Percentiles rank a stretch among this genome's conserved stretches.
Evolutionary conservation across 2,113 vertebrate species (phyloP).

Genomic region (Eulacestoma nigropectus): DNA sequence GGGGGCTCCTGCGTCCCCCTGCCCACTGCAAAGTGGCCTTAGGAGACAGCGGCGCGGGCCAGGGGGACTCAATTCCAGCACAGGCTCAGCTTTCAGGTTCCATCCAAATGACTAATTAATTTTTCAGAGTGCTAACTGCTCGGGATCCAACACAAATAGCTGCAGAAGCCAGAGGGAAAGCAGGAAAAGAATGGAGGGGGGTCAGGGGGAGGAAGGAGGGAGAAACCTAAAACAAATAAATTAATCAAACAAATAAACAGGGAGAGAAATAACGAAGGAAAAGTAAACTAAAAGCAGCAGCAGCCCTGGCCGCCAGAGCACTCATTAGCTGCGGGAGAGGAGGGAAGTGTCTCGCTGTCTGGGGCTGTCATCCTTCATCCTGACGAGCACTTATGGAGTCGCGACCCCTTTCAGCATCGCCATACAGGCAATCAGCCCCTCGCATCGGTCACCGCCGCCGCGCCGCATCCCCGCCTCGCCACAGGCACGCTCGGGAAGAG

Average conservation of each 20-base stretch:
- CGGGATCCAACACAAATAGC: constrained; percentile 25
- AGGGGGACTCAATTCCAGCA: not conserved
- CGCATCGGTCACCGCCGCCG: constrained; percentile 61
- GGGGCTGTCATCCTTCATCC: constrained; percentile 74
- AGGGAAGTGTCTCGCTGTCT: constrained; percentile 72
- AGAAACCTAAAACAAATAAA: not conserved
- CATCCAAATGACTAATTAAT: constrained; percentile 9
- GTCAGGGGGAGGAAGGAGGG: not conserved
- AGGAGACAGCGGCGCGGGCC: too few species aligned
- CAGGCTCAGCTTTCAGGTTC: not conserved
- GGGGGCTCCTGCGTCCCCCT: not conserved
- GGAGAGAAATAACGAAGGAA: not conserved
- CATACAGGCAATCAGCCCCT: constrained; percentile 67
- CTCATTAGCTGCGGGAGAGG: constrained; percentile 67
- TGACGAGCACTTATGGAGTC: constrained; percentile 78
- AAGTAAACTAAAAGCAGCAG: not conserved
- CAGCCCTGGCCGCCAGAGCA: constrained; percentile 48
- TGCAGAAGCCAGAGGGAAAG: not conserved
- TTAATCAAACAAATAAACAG: not conserved
- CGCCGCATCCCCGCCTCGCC: not conserved
- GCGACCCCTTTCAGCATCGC: constrained; percentile 77
- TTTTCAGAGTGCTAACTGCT: constrained; percentile 15
- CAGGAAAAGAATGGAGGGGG: not conserved
- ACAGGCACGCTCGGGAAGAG: not conserved
- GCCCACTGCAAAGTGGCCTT: rapidly evolving